These are phyloP conservation scores for Periophthalmus modestus DNA, from an alignment of 2,113 vertebrate species.

Conservation along the genomic window DNA sequence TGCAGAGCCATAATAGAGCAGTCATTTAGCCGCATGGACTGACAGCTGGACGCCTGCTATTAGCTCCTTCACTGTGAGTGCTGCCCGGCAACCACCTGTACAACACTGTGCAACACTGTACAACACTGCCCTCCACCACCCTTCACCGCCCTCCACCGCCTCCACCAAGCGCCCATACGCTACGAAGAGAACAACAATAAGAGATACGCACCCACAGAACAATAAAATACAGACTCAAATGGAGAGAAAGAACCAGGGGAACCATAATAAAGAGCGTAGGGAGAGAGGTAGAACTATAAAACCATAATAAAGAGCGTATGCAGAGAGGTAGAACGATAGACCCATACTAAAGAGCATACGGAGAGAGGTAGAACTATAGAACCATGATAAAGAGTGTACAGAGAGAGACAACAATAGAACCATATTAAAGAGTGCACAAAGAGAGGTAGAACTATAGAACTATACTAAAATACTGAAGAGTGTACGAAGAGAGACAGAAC, in stretches of 20 bases:
- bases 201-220: no score
- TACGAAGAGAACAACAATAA: neutral
- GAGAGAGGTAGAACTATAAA: no score
- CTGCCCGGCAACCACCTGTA: neutral
- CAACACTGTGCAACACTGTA: no score
- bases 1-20: neutral
- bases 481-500: no score
- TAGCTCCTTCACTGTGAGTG: neutral
- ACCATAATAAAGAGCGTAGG: neutral
- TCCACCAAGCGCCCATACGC: neutral
- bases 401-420: slow-evolving; percentile 67
- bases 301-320: slow-evolving; percentile 65
- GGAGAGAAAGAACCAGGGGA: neutral
- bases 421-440: slow-evolving; percentile 69
- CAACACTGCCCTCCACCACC: neutral
- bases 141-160: no score
- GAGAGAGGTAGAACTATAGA: slow-evolving; percentile 67
- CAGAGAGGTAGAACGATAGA: slow-evolving; percentile 67
- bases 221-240: no score
- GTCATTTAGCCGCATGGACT: slow-evolving; percentile 1
- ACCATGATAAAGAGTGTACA: slow-evolving; percentile 66
- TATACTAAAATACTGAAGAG: neutral
- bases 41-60: slow-evolving; percentile 1
- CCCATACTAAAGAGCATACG: slow-evolving; percentile 65
- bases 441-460: slow-evolving; percentile 63